Percentiles rank a stretch among this genome's conserved stretches.
phyloP scores from a whole-genome alignment of 2,797 vertebrate genomes.

The Enteromius argenteus region DNA sequence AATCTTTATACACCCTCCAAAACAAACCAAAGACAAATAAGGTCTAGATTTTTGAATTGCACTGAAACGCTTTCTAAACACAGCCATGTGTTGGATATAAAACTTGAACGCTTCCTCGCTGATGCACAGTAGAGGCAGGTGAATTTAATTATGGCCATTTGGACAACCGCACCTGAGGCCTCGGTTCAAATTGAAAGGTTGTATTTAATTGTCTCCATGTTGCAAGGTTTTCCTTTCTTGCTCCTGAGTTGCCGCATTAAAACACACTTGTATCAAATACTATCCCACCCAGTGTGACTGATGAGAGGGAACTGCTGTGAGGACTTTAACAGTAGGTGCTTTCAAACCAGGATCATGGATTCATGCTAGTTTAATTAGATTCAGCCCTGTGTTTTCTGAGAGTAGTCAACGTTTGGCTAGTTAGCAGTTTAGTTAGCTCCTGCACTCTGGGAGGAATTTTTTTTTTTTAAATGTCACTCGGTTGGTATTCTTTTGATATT shows the following conservation, averaged over 20 bases:
- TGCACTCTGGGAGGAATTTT: not conserved
- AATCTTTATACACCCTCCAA: slow-evolving; percentile 46
- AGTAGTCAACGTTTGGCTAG: not conserved
- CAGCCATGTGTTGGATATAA: slow-evolving; percentile 76
- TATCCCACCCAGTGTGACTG: slow-evolving; percentile 41
- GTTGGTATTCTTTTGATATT: not conserved
- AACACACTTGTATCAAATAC: slow-evolving; percentile 55
- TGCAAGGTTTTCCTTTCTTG: slow-evolving; percentile 71
- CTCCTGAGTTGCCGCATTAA: slow-evolving; percentile 75
- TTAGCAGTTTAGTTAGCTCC: not conserved
- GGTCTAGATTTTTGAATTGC: slow-evolving; percentile 65
- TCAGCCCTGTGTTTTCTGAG: not conserved
- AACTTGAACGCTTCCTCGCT: slow-evolving; percentile 62
- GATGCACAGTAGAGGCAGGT: slow-evolving; percentile 69
- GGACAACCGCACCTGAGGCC: slow-evolving; percentile 53
- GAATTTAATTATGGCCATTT: slow-evolving; percentile 71
- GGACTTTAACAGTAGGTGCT: not conserved
- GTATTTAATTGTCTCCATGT: slow-evolving; percentile 73
- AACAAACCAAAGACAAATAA: slow-evolving; percentile 54
- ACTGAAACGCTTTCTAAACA: slow-evolving; percentile 72
- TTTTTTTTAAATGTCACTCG: not conserved
- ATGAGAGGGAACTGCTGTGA: slow-evolving; percentile 4
- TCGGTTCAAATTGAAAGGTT: slow-evolving; percentile 67
- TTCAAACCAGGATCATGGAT: slow-evolving; percentile 27
- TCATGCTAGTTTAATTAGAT: not conserved